phyloP scores from a whole-genome alignment of 2,113 vertebrate species.

The Chionomys nivalis region DNA sequence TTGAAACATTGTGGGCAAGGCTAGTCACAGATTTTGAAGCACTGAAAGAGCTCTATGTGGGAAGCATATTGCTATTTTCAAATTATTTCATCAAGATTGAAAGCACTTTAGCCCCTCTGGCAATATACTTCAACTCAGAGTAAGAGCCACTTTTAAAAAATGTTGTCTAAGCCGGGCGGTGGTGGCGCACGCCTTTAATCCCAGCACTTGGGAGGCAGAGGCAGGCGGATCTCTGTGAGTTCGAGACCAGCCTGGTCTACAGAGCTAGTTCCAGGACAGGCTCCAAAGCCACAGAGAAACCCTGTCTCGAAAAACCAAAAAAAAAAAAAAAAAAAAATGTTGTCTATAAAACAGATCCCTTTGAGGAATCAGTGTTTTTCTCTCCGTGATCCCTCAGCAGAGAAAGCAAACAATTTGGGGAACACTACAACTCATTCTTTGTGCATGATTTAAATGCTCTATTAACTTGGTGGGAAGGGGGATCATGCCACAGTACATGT shows the following conservation, averaged over 20 bases:
- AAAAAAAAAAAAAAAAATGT: neutral
- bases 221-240: too few relatives aligned
- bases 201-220: too few relatives aligned
- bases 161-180: too few relatives aligned
- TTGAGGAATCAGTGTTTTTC: slow-evolving; percentile 18
- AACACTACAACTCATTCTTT: neutral
- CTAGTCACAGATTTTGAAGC: neutral
- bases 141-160: neutral
- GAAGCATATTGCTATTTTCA: slow-evolving; percentile 28
- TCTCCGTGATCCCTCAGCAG: neutral
- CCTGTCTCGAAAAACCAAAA: too few relatives aligned
- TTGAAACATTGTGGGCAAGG: neutral
- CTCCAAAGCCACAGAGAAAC: too few relatives aligned
- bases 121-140: slow-evolving; percentile 6
- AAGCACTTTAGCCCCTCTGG: neutral
- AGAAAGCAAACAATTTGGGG: slow-evolving; percentile 22
- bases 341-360: neutral
- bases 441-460: neutral
- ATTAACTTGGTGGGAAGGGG: neutral
- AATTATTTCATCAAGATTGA: slow-evolving; percentile 48
- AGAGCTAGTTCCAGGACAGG: too few relatives aligned
- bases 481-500: neutral
- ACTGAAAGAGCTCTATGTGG: neutral
- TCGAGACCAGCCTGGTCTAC: too few relatives aligned
- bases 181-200: too few relatives aligned